A percentile compares a stretch with the other conserved stretches of the same genome.
Evolutionary conservation across 2,797 vertebrate species (phyloP).

Genomic region (Channa striata): DNA sequence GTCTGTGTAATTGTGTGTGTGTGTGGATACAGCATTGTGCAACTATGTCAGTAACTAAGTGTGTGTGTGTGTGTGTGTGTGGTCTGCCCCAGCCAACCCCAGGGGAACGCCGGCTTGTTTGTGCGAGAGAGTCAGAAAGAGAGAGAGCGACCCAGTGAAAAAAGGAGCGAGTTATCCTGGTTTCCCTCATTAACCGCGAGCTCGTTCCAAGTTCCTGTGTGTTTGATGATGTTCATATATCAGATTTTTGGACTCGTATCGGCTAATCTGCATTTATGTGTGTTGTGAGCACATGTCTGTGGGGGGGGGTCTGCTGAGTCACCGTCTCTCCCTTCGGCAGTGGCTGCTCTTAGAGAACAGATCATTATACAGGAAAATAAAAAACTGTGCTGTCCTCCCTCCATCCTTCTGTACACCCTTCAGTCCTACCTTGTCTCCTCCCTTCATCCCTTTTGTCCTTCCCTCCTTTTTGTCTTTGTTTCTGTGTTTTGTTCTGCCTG

Average conservation of each 20-base stretch:
- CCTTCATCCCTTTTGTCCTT: neutral
- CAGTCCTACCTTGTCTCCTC: neutral
- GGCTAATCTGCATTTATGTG: conserved; percentile 19
- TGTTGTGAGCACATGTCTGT: conserved; percentile 2
- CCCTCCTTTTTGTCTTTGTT: neutral
- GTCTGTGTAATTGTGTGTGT: neutral
- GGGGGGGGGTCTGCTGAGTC: conserved; percentile 61
- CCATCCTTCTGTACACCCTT: conserved; percentile 18
- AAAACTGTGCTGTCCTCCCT: conserved; percentile 23
- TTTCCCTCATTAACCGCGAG: conserved; percentile 45
- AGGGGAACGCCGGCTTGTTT: conserved; percentile 54
- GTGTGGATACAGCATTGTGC: conserved; percentile 12
- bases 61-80: conserved; percentile 26
- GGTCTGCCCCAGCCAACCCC: conserved; percentile 28
- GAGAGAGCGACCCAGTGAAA: no score
- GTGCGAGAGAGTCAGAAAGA: conserved; percentile 1
- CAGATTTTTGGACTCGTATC: conserved; percentile 28
- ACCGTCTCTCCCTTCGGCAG: conserved; percentile 53
- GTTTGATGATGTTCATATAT: conserved; percentile 33
- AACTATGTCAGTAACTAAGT: conserved; percentile 2
- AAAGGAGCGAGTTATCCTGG: conserved; percentile 15
- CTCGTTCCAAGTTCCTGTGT: conserved; percentile 16
- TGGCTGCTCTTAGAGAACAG: conserved; percentile 64
- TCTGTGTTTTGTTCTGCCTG: neutral
- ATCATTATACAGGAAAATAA: conserved; percentile 54